phyloP scores from a whole-genome alignment of 2,113 vertebrate species.

The Gracilinanus agilis region DNA sequence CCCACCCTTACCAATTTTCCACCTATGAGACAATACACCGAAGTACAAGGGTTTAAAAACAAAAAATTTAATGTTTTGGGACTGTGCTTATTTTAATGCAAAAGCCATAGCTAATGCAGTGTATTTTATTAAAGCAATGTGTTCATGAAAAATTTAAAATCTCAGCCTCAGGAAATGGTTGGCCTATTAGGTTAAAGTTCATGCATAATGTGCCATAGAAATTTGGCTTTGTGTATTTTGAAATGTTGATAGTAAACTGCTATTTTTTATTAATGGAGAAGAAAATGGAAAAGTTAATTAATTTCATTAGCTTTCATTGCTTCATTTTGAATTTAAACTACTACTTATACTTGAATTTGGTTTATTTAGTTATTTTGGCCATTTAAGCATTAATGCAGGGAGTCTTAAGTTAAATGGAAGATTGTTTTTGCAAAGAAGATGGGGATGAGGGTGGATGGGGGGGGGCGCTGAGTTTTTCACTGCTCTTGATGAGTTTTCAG shows the following conservation, averaged over 20 bases:
- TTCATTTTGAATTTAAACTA: conserved; percentile 19
- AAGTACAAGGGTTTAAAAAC: no score
- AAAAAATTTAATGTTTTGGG: conserved; percentile 81
- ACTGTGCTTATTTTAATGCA: conserved; percentile 82
- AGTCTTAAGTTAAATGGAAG: background rate
- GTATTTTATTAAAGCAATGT: conserved; percentile 79
- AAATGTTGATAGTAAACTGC: conserved; percentile 21
- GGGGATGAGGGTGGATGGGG: background rate
- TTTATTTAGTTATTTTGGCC: background rate
- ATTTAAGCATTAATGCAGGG: background rate
- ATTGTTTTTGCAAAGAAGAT: background rate
- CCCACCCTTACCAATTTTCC: no score
- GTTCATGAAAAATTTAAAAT: conserved; percentile 76
- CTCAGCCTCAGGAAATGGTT: conserved; percentile 71
- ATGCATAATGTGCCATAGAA: conserved; percentile 50
- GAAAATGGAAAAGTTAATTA: conserved; percentile 21
- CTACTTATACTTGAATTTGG: conserved; percentile 40
- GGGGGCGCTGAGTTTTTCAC: conserved; percentile 18
- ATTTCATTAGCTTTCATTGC: conserved; percentile 32
- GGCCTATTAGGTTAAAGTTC: conserved; percentile 76
- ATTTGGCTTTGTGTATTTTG: conserved; percentile 42
- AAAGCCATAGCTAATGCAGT: conserved; percentile 80
- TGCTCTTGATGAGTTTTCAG: background rate
- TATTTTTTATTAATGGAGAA: conserved; percentile 30
- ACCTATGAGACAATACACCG: no score